phyloP scores from a whole-genome alignment of 2,113 vertebrate species.

The Cochlearius cochlearius region DNA sequence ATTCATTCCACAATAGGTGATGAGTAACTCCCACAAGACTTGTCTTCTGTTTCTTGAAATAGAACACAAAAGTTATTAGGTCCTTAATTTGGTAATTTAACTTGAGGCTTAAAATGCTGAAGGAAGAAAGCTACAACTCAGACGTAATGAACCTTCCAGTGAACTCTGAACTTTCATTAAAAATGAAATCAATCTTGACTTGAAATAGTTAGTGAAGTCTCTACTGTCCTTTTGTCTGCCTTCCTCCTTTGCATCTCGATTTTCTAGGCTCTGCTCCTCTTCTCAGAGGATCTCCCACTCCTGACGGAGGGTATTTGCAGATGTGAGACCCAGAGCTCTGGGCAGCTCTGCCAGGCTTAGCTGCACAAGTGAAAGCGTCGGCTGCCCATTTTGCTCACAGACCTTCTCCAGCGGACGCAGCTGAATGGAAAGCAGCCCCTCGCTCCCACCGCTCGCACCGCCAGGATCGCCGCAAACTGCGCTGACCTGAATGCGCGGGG shows the following conservation, averaged over 20 bases:
- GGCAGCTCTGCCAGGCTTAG: background rate
- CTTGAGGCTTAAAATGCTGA: background rate
- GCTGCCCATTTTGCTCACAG: background rate
- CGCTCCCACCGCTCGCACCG: background rate
- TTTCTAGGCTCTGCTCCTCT: background rate
- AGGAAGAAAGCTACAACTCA: background rate
- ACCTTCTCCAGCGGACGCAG: background rate
- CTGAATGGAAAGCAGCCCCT: background rate
- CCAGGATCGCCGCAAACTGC: fast-evolving
- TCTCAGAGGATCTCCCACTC: background rate
- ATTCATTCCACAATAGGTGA: background rate
- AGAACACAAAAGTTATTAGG: background rate
- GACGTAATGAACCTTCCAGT: background rate
- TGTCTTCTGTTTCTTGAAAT: background rate
- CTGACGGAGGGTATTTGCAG: background rate
- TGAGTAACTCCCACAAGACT: slow-evolving; percentile 15
- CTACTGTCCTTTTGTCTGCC: background rate
- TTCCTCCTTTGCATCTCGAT: background rate
- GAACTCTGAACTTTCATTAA: background rate
- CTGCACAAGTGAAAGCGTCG: background rate
- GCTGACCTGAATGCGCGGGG: fast-evolving
- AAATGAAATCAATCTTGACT: background rate
- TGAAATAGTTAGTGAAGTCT: background rate
- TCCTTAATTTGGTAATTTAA: background rate
- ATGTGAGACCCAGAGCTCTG: fast-evolving